These are phyloP conservation scores for Dynastes tityus DNA, from an alignment of 2,888 invertebrate species.

Conservation along the genomic window DNA sequence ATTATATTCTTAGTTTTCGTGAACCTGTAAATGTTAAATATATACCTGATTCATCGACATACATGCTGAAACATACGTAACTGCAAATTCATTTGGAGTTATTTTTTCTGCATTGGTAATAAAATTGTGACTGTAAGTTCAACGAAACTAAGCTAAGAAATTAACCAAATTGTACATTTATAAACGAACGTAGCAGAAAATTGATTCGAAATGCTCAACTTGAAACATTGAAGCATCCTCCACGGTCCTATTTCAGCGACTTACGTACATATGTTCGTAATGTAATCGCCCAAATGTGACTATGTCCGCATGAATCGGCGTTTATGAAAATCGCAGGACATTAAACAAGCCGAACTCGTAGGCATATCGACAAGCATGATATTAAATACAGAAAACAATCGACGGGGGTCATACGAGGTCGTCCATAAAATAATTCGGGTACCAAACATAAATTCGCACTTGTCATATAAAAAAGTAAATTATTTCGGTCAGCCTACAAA, in stretches of 20 bases:
- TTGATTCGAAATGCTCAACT: background rate
- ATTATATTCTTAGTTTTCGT: too few species aligned
- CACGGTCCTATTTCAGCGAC: background rate
- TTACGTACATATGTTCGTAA: background rate
- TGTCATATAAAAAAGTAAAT: conserved; percentile 9
- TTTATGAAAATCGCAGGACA: conserved; percentile 38
- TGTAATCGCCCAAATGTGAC: too few species aligned
- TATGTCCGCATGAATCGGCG: conserved; percentile 32
- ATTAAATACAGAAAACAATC: conserved; percentile 40
- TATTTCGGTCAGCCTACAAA: conserved; percentile 17
- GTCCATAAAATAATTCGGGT: conserved; percentile 13
- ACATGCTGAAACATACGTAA: too few species aligned
- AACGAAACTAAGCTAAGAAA: too few species aligned
- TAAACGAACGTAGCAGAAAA: background rate
- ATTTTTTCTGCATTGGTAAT: too few species aligned
- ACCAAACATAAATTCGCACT: conserved; percentile 4
- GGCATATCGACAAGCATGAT: conserved; percentile 15
- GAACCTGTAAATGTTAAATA: too few species aligned
- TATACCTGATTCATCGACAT: too few species aligned
- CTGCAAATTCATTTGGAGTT: too few species aligned
- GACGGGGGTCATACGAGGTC: conserved; percentile 33
- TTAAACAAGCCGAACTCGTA: conserved; percentile 27
- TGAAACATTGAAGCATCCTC: conserved; percentile 18
- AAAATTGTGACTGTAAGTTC: too few species aligned
- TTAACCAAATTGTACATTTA: background rate